Conservation (phyloP, 2,797 vertebrate species). For the Artibeus lituratus region DNA sequence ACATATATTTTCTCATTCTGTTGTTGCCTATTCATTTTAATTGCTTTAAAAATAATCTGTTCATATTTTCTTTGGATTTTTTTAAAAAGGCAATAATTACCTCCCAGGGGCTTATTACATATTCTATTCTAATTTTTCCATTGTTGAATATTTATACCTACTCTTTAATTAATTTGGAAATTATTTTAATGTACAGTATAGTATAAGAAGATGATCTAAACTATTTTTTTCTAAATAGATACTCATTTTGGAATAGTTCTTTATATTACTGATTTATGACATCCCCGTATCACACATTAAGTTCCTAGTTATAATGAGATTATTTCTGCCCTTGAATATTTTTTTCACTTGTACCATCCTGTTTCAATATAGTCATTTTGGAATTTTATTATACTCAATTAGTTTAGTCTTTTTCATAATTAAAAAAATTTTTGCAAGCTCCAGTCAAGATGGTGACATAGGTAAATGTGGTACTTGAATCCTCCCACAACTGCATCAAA, state of each 20-base stretch:
- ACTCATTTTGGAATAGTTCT: background rate
- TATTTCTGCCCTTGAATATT: background rate
- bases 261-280: conserved; percentile 3
- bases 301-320: background rate
- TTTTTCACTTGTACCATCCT: background rate
- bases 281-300: background rate
- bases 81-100: background rate
- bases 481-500: background rate
- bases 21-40: conserved; percentile 12
- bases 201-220: background rate
- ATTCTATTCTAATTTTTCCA: background rate
- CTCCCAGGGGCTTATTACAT: conserved; percentile 1
- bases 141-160: conserved; percentile 18
- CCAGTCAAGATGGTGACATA: background rate
- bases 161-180: background rate
- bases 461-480: background rate
- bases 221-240: conserved; percentile 19
- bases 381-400: background rate
- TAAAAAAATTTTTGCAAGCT: background rate
- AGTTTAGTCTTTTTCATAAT: background rate
- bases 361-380: background rate
- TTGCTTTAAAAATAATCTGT: background rate
- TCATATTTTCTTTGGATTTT: conserved; percentile 23
- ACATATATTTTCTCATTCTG: background rate
- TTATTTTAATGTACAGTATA: background rate